phyloP scores from a whole-genome alignment of 2,888 invertebrate genomes.

The Drosophila kuntzei region DNA sequence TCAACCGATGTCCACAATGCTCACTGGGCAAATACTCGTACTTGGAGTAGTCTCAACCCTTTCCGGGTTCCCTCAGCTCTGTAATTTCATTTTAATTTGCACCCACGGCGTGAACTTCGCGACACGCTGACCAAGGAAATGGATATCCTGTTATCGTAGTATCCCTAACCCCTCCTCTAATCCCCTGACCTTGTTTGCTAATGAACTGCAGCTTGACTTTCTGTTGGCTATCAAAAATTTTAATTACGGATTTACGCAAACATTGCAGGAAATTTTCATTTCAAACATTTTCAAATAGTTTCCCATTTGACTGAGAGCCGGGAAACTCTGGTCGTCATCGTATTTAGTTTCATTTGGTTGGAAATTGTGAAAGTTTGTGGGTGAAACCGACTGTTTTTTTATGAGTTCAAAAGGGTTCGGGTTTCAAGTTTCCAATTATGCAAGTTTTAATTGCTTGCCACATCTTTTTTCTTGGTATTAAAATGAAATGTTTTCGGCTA shows the following conservation, averaged over 20 bases:
- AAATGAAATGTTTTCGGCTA: constrained; percentile 4
- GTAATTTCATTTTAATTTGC: constrained; percentile 73
- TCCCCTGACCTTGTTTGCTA: constrained; percentile 44
- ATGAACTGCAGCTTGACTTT: constrained; percentile 56
- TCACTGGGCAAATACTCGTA: constrained; percentile 40
- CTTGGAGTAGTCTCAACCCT: neutral
- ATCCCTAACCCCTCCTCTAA: neutral
- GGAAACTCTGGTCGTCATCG: constrained; percentile 4
- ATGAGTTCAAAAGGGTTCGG: constrained; percentile 13
- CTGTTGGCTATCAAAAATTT: constrained; percentile 42
- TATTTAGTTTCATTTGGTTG: constrained; percentile 36
- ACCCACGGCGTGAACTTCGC: constrained; percentile 66
- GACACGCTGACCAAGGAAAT: constrained; percentile 55
- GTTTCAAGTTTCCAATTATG: constrained; percentile 27
- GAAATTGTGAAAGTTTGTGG: constrained; percentile 24
- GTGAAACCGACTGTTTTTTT: constrained; percentile 3
- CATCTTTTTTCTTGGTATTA: constrained; percentile 9
- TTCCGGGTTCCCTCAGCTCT: constrained; percentile 47
- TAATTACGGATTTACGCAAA: constrained; percentile 71
- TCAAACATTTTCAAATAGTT: constrained; percentile 39
- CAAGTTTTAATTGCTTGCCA: constrained; percentile 29
- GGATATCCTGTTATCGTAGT: constrained; percentile 18
- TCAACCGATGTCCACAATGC: constrained; percentile 31
- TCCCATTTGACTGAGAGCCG: constrained; percentile 8
- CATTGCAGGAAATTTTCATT: constrained; percentile 44